Evolutionary conservation across 2,113 vertebrate species (phyloP).

Genomic region (Polypterus bichir): DNA sequence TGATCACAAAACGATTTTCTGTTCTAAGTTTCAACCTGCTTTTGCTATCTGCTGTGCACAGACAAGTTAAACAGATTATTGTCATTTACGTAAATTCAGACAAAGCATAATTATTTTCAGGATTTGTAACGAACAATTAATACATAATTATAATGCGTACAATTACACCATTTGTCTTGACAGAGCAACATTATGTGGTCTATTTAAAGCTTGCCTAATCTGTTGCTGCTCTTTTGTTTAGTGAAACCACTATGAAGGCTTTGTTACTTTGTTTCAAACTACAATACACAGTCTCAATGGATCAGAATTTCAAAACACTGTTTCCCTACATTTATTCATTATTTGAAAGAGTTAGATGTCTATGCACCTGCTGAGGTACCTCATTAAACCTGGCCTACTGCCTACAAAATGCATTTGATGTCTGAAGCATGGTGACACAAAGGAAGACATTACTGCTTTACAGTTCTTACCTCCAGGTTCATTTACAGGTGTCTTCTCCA

Average conservation of each 20-base stretch:
- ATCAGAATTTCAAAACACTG: not conserved
- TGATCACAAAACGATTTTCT: no score
- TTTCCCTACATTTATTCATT: not conserved
- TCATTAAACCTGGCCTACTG: no score
- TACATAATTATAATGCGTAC: slow-evolving; percentile 4
- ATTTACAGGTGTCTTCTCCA: no score
- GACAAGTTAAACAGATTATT: no score
- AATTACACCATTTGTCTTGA: slow-evolving; percentile 3
- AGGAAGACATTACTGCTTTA: no score
- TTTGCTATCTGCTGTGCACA: no score
- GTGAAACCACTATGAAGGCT: not conserved
- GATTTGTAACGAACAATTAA: not conserved
- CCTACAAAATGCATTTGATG: no score
- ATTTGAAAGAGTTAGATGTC: no score
- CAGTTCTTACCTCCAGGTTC: no score
- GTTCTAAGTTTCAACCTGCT: no score
- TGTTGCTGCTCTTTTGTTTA: not conserved
- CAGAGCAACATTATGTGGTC: not conserved
- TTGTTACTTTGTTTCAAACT: not conserved
- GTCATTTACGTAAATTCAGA: not conserved
- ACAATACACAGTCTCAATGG: not conserved
- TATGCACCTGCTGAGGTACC: no score
- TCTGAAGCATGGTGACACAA: no score
- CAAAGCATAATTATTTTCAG: slow-evolving; percentile 3
- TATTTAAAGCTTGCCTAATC: slow-evolving; percentile 1